Percentiles rank a stretch among this genome's conserved stretches.
Evolutionary conservation across 2,113 vertebrate species (phyloP).

Genomic region (Phrynocephalus versicolor): DNA sequence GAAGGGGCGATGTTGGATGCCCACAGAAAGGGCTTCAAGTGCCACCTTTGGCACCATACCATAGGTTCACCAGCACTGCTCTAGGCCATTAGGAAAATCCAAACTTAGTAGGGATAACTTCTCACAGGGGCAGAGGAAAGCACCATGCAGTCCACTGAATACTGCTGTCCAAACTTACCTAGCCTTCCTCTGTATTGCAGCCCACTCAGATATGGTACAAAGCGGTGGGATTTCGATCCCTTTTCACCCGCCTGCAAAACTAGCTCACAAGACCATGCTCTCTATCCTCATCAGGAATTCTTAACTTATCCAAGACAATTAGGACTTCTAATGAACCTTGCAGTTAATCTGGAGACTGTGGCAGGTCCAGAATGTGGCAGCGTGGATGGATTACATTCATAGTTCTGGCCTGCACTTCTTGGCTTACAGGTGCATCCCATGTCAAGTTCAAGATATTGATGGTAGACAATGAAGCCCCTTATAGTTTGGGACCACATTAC

Average conservation of each 20-base stretch:
- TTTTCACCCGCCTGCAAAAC: not conserved
- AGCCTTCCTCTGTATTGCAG: constrained; percentile 18
- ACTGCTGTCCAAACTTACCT: not conserved
- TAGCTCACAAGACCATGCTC: not conserved
- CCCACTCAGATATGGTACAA: constrained; percentile 19
- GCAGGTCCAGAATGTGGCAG: no score
- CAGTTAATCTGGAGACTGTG: not conserved
- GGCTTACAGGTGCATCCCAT: no score
- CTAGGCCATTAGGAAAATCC: not conserved
- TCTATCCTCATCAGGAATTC: not conserved
- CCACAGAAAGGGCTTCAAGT: no score
- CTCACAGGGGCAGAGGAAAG: not conserved
- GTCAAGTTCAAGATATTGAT: no score
- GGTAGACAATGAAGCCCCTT: no score
- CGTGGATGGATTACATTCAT: no score
- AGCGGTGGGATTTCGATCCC: not conserved
- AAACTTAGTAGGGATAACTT: not conserved
- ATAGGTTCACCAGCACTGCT: no score
- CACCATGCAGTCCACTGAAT: not conserved
- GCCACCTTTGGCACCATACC: no score
- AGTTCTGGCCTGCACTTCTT: no score
- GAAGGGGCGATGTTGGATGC: no score
- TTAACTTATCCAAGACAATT: not conserved
- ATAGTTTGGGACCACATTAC: no score
- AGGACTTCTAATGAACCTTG: not conserved